Evolutionary conservation across 1,140 invertebrate genomes (phyloP).

Genomic region (Eupeodes corollae): DNA sequence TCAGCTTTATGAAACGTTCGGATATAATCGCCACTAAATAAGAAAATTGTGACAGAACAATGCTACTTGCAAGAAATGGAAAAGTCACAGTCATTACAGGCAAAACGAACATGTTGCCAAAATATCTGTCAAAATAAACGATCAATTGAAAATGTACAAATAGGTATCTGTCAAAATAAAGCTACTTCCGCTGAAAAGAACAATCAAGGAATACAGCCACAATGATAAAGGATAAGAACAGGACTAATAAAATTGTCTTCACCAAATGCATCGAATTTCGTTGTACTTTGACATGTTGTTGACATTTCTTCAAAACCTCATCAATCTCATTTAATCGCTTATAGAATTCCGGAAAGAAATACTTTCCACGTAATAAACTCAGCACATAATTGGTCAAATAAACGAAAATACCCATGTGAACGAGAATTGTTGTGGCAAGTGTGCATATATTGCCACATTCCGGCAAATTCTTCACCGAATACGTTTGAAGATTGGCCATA

Average conservation of each 20-base stretch:
- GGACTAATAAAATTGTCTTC: constrained; percentile 17
- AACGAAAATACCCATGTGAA: constrained; percentile 25
- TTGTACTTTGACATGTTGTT: constrained; percentile 17
- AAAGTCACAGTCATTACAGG: constrained; percentile 29
- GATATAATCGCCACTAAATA: constrained; percentile 32
- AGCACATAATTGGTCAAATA: constrained; percentile 21
- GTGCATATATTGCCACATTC: constrained; percentile 24
- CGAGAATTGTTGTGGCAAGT: constrained; percentile 21
- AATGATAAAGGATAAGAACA: constrained; percentile 21
- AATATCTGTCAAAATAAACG: constrained; percentile 9
- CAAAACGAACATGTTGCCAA: constrained; percentile 20
- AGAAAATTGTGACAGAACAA: constrained; percentile 30
- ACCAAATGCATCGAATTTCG: constrained; percentile 11
- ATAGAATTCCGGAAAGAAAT: constrained; percentile 26
- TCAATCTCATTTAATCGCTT: constrained; percentile 21
- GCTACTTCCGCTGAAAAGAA: background rate
- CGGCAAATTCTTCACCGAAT: constrained; percentile 10
- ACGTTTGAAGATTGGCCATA: constrained; percentile 11
- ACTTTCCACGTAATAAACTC: constrained; percentile 24
- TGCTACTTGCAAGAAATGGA: constrained; percentile 28
- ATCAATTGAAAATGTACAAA: background rate
- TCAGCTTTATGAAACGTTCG: constrained; percentile 25
- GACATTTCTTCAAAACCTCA: constrained; percentile 16
- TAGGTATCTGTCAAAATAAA: background rate
- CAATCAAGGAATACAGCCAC: constrained; percentile 11